Base-by-base conservation (phyloP, 2,113 vertebrate species). In the Rhadina sibilatrix region DNA sequence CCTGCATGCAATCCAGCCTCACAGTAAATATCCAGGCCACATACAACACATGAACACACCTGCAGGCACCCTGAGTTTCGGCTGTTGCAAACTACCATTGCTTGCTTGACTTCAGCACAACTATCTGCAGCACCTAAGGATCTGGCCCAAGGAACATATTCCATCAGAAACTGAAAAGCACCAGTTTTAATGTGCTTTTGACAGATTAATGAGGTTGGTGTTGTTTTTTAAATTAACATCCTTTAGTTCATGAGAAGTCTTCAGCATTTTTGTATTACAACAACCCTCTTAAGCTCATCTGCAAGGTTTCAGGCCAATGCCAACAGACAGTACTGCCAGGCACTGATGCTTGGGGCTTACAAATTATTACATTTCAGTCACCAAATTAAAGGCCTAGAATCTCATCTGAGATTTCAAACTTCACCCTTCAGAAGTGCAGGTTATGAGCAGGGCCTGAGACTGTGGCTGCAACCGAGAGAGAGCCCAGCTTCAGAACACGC, bases 181-280 rank as follows among this genome's bases (percentile, higher is more conserved):
- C 38, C 61, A 76, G 86, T 94, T 96, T 94, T 96, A 93, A 92
- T 69, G 96, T 96, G 75, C 40, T 83, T 98, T 89, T 91, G 93
- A 95, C 64, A 89, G 53, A 79, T 93, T 86, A 94, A 96, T 66
- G 8, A 31, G 12, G 42, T 49, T 77, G 65, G 64, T 60, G 75
- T 42, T 94, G 23, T 8, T 80, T 63, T 44, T 50, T 88, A 96
- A 92, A 91, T 87, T 52, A 94, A 74, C 87, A 89, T 82, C 87
- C 63, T 95, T 94, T 85, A 65, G 46, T 22, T 93, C 74, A 33
- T 59, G 78, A 87, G 85, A 96, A 40, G 37, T 54, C 77, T 63
- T 71, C 78, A 59, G 42, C 53, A 64, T 53, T 95, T 86, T 90
- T 80, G 49, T 70, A 38, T 63, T 93, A 49, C 23, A 88, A 40